Conservation (phyloP, 64 coral and sea anemone species). For the Stichodactyla mertensii region DNA sequence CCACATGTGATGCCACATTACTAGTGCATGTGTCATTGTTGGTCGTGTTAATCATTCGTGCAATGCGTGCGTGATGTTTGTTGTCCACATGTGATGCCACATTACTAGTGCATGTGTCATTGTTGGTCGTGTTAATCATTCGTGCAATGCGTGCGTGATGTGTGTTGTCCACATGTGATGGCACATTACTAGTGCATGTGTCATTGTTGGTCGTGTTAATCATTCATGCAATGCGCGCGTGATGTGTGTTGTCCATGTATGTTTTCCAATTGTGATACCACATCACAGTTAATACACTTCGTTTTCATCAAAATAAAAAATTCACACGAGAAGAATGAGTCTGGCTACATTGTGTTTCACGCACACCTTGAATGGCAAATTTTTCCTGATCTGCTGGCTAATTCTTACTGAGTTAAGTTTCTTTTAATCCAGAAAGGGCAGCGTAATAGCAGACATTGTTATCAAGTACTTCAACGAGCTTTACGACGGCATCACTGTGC, state of each 20-base stretch:
- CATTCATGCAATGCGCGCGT: not conserved
- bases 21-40: not conserved
- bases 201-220: not conserved
- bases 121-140: not conserved
- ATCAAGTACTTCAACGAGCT: conserved; percentile 34
- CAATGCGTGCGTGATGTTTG: not conserved
- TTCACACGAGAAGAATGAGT: no score
- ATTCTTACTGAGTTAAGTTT: not conserved
- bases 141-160: not conserved
- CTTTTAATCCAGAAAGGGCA: conserved; percentile 46
- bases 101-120: no score
- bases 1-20: no score
- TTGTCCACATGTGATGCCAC: not conserved
- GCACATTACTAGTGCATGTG: not conserved
- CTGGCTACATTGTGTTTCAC: no score
- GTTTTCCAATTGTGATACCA: not conserved
- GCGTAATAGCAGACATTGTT: conserved; percentile 52
- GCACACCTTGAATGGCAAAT: no score
- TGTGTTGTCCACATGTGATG: not conserved
- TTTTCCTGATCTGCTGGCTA: not conserved
- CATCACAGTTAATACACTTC: no score
- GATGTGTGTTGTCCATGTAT: not conserved
- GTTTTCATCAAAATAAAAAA: no score
- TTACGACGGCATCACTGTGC: conserved; percentile 66
- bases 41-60: not conserved